Base-by-base conservation (phyloP, 1,140 invertebrate species). In the Zaprionus nigranus region DNA sequence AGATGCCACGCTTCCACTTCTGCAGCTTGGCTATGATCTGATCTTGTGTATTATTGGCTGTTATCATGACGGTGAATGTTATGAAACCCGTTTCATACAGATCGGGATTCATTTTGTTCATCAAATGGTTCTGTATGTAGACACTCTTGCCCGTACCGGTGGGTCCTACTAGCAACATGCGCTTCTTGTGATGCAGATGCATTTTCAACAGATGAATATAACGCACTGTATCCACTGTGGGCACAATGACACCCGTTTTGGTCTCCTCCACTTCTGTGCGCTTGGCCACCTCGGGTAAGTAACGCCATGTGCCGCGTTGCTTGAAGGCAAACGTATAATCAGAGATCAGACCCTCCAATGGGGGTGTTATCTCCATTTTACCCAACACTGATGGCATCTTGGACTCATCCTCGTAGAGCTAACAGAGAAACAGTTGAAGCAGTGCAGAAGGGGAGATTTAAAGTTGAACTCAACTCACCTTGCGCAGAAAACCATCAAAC, bases 111-210 rank as follows among this genome's bases (percentile, higher is more conserved):
- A 98, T 91, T 79, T 95, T 95, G 85, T 96, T 96, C 95, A 97
- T 96, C 70, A 98, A 93, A 84, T 97, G 95, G 87, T 98, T 96
- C 94, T 98, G 96, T 11, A 98, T 95, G 83, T 98, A 98, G 78
- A 96, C 96, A 78, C 96, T 98, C 93, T 99, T 99, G 1, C 98
- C 98, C 0, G 98, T 99, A 20, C 98, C 98, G 9, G 98, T 98
- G 2, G 97, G 97, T 1, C 98, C 98, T 15, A 98, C 96, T 24
- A 99, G 91, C 12, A 99, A 92, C 77, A 97, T 93, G 9, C 96
- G 95, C 68, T 95, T 95, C 57, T 94, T 94, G 88, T 95, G 93
- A 59, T 95, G 91, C 6, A 97, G 95, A 78, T 96, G 96, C 70
- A 96, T 88, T 82, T 95, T 94, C 7, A 96, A 85, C 38, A 97